Percentiles rank a stretch among this genome's conserved stretches.
Evolutionary conservation across 2,888 invertebrate genomes (phyloP).

Genomic region (Epiblema foenella): DNA sequence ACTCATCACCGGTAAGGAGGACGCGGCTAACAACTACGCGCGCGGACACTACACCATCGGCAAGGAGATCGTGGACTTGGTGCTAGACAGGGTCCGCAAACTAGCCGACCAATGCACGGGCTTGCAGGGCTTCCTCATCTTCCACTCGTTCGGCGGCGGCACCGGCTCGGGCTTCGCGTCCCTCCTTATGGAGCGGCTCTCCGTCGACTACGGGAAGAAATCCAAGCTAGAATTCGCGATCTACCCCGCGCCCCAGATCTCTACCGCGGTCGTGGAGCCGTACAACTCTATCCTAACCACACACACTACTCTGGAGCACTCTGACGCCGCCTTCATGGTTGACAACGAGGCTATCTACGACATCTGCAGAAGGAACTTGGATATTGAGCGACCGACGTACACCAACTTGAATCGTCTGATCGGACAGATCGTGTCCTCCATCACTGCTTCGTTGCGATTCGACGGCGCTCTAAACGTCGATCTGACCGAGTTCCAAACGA

Average conservation of each 20-base stretch:
- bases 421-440: constrained; percentile 96
- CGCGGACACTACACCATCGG: constrained; percentile 98
- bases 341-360: constrained; percentile 96
- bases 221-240: constrained; percentile 97
- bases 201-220: constrained; percentile 97
- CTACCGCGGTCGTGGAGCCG: constrained; percentile 96
- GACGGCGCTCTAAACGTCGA: constrained; percentile 97
- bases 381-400: constrained; percentile 97
- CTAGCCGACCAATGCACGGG: constrained; percentile 96
- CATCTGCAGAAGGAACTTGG: constrained; percentile 96
- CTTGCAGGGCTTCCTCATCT: constrained; percentile 95
- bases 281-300: constrained; percentile 98
- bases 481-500: constrained; percentile 96
- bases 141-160: constrained; percentile 97
- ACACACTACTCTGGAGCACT: constrained; percentile 97
- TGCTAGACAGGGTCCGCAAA: constrained; percentile 93
- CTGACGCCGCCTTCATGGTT: constrained; percentile 98
- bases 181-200: constrained; percentile 96
- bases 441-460: constrained; percentile 96
- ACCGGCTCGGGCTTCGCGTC: constrained; percentile 98
- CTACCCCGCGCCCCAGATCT: constrained; percentile 96
- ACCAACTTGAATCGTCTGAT: constrained; percentile 97
- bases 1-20: constrained; percentile 97
- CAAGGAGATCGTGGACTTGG: constrained; percentile 96
- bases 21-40: constrained; percentile 98